Evolutionary conservation across 30 jellyfish, hydroid and myxozoan genomes (phyloP), one percentile per base, ranked within the genome.

Genomic region (Chironex yamaguchii): DNA sequence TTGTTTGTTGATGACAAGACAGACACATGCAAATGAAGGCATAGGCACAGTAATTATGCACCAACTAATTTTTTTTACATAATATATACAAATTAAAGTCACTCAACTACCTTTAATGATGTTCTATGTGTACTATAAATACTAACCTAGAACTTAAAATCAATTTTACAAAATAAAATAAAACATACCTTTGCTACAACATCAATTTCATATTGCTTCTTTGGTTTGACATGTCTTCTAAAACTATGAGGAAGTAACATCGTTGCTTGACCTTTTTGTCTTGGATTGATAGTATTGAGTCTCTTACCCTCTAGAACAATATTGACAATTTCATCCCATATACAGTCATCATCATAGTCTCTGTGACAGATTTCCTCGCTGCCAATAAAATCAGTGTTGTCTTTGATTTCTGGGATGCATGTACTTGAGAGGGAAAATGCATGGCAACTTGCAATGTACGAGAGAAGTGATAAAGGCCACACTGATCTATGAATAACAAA

Each of bases 391-490:
- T 31, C 23, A 4, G 9, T 24, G n/a, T 29, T 67, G 0, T 25
- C 52, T 20, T 31, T 11, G 3, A 23, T 33, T 17, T 53, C 53
- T 36, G 64, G 74, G 36, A 6, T 28, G 23, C 76, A 66, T 25
- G 78, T 69, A 29, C 86, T 67, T 67, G 86, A 79, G 22, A 91
- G 62, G 34, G 94, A 66, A n/a, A 91, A 67, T 21, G 54, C 67
- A 52, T 85, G 98, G 36, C 96, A 84, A 2, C 91, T 25, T 29
- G 98, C 88, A 25, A 85, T 52, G 50, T 25, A 91, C 11, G 98
- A 79, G 30, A 75, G 94, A 49, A 91, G 65, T 1, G 98, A 91
- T 2, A 91, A 83, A 6, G 98, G 98, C 91, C 91, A 70, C n/a
- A 91, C 98, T 20, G 27, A 17, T 32, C 98, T 91, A 50, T 9